Evolutionary conservation across 2,888 invertebrate species (phyloP).

Genomic region (Bimastos eiseni): DNA sequence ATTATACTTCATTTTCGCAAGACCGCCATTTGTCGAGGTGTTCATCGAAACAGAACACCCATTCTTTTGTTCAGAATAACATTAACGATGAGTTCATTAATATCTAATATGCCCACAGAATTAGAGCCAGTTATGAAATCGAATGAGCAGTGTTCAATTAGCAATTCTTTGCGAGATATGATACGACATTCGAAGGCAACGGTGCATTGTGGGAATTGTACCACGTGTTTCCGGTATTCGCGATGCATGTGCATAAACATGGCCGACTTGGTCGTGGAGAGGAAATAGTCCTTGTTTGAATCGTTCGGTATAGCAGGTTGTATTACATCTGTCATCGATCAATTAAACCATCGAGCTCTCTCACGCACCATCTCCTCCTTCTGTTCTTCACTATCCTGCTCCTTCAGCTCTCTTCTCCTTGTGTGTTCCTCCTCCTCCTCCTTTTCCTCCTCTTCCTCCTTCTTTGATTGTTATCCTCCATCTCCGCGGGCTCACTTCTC

Average conservation of each 20-base stretch:
- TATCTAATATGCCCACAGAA: not conserved
- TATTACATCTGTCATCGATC: not conserved
- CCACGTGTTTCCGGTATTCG: not conserved
- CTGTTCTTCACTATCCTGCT: not conserved
- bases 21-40: not conserved
- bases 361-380: not conserved
- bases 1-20: not conserved
- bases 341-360: conserved; percentile 23
- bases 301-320: not conserved
- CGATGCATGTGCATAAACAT: conserved; percentile 1
- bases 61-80: not conserved
- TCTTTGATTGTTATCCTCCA: too few relatives aligned
- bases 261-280: conserved; percentile 7
- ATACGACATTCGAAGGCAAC: not conserved
- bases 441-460: not conserved
- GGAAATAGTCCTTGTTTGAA: not conserved
- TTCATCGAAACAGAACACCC: not conserved
- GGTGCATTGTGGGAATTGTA: conserved; percentile 16
- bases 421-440: not conserved
- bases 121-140: not conserved
- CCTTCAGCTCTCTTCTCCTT: not conserved
- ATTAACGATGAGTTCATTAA: not conserved
- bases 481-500: not conserved
- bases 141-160: not conserved
- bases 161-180: not conserved